Evolutionary conservation across 2,797 vertebrate genomes (phyloP).

Genomic region (Myotis vivesi): DNA sequence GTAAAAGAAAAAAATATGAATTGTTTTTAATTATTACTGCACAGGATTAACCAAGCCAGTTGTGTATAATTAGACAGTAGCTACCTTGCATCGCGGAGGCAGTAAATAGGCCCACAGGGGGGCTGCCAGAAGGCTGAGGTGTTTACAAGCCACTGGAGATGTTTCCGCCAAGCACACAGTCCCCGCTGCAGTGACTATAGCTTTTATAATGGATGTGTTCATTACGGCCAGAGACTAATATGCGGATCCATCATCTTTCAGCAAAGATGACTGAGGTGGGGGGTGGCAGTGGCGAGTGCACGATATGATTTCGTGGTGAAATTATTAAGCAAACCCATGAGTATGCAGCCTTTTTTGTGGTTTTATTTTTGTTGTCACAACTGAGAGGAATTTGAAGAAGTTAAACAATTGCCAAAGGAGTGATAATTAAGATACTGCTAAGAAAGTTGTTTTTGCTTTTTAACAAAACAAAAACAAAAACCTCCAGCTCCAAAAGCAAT

Average conservation of each 20-base stretch:
- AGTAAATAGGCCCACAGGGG: slow-evolving; percentile 83
- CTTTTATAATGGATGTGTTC: slow-evolving; percentile 84
- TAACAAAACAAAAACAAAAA: background rate
- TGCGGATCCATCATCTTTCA: slow-evolving; percentile 79
- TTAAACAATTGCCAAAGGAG: slow-evolving; percentile 73
- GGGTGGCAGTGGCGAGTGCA: background rate
- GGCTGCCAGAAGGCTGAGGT: slow-evolving; percentile 84
- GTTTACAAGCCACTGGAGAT: slow-evolving; percentile 86
- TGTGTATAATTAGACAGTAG: slow-evolving; percentile 85
- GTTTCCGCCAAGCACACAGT: slow-evolving; percentile 78
- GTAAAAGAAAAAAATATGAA: slow-evolving; percentile 81
- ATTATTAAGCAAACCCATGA: slow-evolving; percentile 57
- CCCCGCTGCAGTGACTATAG: slow-evolving; percentile 79
- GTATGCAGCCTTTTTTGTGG: slow-evolving; percentile 59
- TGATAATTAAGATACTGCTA: slow-evolving; percentile 57
- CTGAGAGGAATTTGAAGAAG: slow-evolving; percentile 75
- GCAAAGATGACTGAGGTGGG: slow-evolving; percentile 48
- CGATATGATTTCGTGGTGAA: slow-evolving; percentile 36
- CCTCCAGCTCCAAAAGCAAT: background rate
- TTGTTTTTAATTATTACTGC: slow-evolving; percentile 84
- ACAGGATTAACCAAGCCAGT: slow-evolving; percentile 84
- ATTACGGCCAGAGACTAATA: slow-evolving; percentile 84
- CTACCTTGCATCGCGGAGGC: slow-evolving; percentile 81
- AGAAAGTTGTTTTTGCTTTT: slow-evolving; percentile 3
- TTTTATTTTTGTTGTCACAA: slow-evolving; percentile 63